Evolutionary conservation across 2,797 vertebrate species (phyloP), one percentile per base, ranked within the genome.

Genomic region (Phylloscopus collybita): DNA sequence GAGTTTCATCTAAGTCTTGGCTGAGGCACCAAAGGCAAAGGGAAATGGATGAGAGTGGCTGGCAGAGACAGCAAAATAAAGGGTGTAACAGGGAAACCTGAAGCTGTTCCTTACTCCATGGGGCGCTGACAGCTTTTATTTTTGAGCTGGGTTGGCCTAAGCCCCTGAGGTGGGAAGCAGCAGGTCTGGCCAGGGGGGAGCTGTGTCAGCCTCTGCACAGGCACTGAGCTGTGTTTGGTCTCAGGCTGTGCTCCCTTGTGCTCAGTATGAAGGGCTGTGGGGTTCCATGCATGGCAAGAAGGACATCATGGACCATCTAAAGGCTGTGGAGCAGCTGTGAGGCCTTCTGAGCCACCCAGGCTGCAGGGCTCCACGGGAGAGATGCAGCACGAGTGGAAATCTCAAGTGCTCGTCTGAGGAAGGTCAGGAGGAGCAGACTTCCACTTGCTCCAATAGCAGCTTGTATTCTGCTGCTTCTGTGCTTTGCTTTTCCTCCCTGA

Each of bases 181-280:
- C 61, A 49, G 44, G 10, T 65, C n/a, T 64, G 81, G 57, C 80
- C 54, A 53, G 59, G 36, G 44, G 19, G 16, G 45, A 54, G 27
- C 64, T 2, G 5, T 1, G 3, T 36, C 2, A 5, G 23, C 32
- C 0, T 4, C 32, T 80, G 61, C 26, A 6, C 1, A 0, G 6
- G 22, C 8, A 3, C 38, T 45, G 74, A 80, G 66, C 47, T 87
- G 57, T 17, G 26, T 14, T 79, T 1, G 2, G 51, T 54, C 76
- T 84, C 32, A 4, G 65, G 16, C 42, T 5, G 0, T 13, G 32
- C 27, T 81, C 49, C 32, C 4, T 5, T 4, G 15, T 14, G 47
- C 54, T 36, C 36, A 17, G 18, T 54, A 2, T 47, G 57, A 65
- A 36, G 27, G 65, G 16, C 66, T 74, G 8, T 49, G 49, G 26